Base-by-base conservation (phyloP, 2,113 vertebrate species). In the Zosterops lateralis region DNA sequence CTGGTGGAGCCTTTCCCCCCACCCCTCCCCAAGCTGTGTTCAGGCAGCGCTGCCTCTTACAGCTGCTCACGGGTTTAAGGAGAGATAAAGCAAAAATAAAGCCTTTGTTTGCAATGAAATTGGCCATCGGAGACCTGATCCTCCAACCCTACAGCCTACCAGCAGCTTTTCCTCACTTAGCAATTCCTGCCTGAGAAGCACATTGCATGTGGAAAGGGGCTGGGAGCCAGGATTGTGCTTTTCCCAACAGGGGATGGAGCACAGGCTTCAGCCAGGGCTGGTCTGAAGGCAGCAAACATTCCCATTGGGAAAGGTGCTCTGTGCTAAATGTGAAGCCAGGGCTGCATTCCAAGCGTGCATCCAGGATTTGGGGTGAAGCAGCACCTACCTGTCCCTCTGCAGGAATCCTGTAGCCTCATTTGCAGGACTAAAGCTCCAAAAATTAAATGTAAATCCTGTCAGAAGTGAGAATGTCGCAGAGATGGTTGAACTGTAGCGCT, bases 71-170 rank as follows among this genome's bases (percentile, higher is more conserved):
- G 0, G 51, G 78, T 93, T 84, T 65, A 95, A 82, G 48, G 71
- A 60, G 66, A 60, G 60, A 53, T 22, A 75, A 88, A 81, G 21
- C 53, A 42, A 84, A 90, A 91, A 25, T 7, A 87, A 92, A 87
- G 17, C 34, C 44, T 89, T 95, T 80, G 70, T 90, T 95, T 72
- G 62, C 36, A 50, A 40, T 7, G 25, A 47, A 94, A 83, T 47
- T n/a, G 40, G 54, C 36, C 61, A 61, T 10, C 19, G 21, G 90
- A 72, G 65, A 89, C 60, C 25, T 54, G 80, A 65, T 76, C 64
- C 28, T 44, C 50, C 66, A 83, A 21, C 47, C 53, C 40, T 45
- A 22, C 70, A 32, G 56, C 78, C 79, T 38, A 42, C n/a, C 32
- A 86, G 31, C 26, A 47, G 68, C 53, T 53, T 84, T 67, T 32